Evolutionary conservation across 2,797 vertebrate genomes (phyloP), one percentile per base, ranked within the genome.

Genomic region (Cheirogaleus major): DNA sequence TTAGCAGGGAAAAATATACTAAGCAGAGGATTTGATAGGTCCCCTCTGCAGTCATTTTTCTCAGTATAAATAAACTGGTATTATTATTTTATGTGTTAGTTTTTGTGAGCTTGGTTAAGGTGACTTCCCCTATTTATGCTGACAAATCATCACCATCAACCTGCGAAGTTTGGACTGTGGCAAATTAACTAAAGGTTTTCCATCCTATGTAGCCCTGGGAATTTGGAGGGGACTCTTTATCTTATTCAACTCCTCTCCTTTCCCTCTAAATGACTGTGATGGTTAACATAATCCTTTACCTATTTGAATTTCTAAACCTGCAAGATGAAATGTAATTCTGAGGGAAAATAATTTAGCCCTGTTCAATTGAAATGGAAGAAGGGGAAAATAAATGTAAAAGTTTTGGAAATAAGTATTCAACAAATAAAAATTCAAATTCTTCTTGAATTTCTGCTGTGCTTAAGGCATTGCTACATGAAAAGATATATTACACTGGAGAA

Each of bases 381-480:
- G 84, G 93, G 35, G 69, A 52, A 45, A 70, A 97, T 97, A 96
- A 95, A 94, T 96, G 48, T 92, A 91, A 96, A 93, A 84, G n/a
- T 97, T 95, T 95, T 97, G 92, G 95, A 98, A 98, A 79, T 96
- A 96, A 96, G 35, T 91, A 89, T 89, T 89, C 75, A 67, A 97
- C 93, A 97, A 97, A 98, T 95, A 97, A 98, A 98, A 96, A 98
- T 97, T 98, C 96, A 98, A 97, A 94, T 91, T 94, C 81, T 80
- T 95, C 83, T 88, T 94, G 73, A 96, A 75, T 95, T 69, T 97
- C 76, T 96, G 61, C 72, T 97, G 93, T 98, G 97, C 97, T 98
- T 98, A 97, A 97, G 96, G 98, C 97, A 97, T 98, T 93, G 97
- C 91, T 96, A 95, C 67, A 97, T 3, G 0, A 97, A 98, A 98